phyloP scores from a whole-genome alignment of 2,888 invertebrate species.

The Petrophora chlorosata region DNA sequence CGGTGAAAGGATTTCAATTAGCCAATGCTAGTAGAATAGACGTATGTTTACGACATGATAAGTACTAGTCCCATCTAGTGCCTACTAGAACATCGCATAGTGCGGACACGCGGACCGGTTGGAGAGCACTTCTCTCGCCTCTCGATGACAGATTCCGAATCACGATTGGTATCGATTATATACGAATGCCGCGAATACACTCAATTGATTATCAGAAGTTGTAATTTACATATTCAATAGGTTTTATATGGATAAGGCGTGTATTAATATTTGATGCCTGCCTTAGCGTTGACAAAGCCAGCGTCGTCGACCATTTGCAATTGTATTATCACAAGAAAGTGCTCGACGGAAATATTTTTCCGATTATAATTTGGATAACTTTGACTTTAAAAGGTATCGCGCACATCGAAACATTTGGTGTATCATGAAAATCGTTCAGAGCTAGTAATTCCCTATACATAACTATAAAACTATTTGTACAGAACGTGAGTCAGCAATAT shows the following conservation, averaged over 20 bases:
- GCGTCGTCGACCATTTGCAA: no score
- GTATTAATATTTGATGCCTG: no score
- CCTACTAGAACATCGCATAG: slow-evolving; percentile 50
- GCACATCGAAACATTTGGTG: no score
- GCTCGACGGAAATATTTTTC: no score
- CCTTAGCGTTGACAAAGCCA: no score
- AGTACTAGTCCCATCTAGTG: slow-evolving; percentile 39
- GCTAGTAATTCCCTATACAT: no score
- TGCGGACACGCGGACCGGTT: slow-evolving; percentile 53
- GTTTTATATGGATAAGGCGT: not conserved
- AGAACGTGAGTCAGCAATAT: slow-evolving; percentile 28
- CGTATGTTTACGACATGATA: slow-evolving; percentile 55
- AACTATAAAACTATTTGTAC: slow-evolving; percentile 4
- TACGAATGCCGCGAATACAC: slow-evolving; percentile 48
- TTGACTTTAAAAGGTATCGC: not conserved
- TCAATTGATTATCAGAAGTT: slow-evolving; percentile 9
- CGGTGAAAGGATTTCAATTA: slow-evolving; percentile 60
- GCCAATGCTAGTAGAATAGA: slow-evolving; percentile 53
- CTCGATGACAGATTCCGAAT: slow-evolving; percentile 67
- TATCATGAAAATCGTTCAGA: no score
- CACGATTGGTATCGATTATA: slow-evolving; percentile 63
- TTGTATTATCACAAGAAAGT: no score
- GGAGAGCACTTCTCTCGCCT: slow-evolving; percentile 54
- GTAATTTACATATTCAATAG: not conserved
- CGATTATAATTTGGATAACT: no score